These are phyloP conservation scores for Dromas ardeola DNA, from an alignment of 2,113 vertebrate species.

Conservation along the genomic window DNA sequence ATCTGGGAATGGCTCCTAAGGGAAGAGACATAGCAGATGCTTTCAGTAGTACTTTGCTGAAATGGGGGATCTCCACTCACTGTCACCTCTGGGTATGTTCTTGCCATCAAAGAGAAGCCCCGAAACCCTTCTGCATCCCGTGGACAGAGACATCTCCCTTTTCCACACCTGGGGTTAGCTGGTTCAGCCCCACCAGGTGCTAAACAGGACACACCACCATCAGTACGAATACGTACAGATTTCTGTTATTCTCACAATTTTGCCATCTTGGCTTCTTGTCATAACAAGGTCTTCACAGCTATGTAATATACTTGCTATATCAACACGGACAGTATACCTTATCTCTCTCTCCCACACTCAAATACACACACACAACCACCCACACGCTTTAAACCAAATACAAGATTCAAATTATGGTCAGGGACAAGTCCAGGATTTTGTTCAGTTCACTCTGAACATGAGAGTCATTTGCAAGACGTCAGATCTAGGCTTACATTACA, in stretches of 20 bases:
- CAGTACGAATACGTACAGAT: not conserved
- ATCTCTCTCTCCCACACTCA: not conserved
- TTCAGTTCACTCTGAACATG: not conserved
- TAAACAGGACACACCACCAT: rapidly evolving
- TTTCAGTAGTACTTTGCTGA: not conserved
- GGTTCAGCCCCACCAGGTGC: not conserved
- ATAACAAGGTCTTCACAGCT: not conserved
- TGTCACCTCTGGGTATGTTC: not conserved
- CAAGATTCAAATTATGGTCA: not conserved
- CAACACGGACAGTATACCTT: not conserved
- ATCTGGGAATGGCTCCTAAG: not conserved
- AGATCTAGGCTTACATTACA: not conserved
- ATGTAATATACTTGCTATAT: not conserved
- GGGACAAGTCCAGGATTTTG: not conserved
- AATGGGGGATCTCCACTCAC: not conserved
- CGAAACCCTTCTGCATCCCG: not conserved
- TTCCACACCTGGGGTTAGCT: not conserved
- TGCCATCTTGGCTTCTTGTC: not conserved
- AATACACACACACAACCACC: not conserved
- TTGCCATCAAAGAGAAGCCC: not conserved
- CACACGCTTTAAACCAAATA: not conserved
- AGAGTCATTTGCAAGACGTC: not conserved
- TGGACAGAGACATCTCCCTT: not conserved
- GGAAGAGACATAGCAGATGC: not conserved
- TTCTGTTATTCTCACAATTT: not conserved